Base-by-base conservation (phyloP, 2,113 vertebrate species). In the Aspidoscelis tigris region DNA sequence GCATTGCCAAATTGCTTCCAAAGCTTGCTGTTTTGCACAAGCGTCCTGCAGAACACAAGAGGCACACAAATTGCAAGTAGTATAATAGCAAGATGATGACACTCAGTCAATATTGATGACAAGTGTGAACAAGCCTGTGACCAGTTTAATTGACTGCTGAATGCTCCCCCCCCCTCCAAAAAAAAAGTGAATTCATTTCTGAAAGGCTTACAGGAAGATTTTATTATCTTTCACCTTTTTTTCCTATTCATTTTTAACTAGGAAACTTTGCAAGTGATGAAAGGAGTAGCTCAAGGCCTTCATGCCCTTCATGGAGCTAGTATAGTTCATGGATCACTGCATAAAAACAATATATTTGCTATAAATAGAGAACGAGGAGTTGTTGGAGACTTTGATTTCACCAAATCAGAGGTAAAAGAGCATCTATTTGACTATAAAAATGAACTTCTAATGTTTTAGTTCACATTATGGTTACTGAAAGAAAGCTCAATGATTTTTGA, bases 351-450 rank as follows among this genome's bases (percentile, higher is more conserved):
- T 8, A 84, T 97, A n/a, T 97, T 97, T 94, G 97, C 93, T 89
- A 84, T 97, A 84, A 94, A 96, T 70, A 94, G 97, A 81, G 90
- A 96, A 80, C 93, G 89, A 81, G 97, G 97, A 90, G 90, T 97
- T 1, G 92, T 97, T 87, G 97, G 96, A 91, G 97, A 97, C 84
- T 97, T 96, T 84, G 97, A 97, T 90, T 97, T 97, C 92, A 97
- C 95, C 0, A 96, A 94, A 93, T 92, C 95, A 82, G 93, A 92
- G 93, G 95, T 96, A 96, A 96, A 90, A 11, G 50, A 58, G 41
- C 22, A 1, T 33, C 43, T 65, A n/a, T 14, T 74, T 78, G 50
- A 44, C 14, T 74, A 26, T 47, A 79, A 73, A 41, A 43, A 16
- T 12, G n/a, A 21, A 7, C 3, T 24, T 3, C 55, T 21, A 26